These are phyloP conservation scores for Sepiola atlantica DNA, from an alignment of 2,888 invertebrate species.

Conservation along the genomic window DNA sequence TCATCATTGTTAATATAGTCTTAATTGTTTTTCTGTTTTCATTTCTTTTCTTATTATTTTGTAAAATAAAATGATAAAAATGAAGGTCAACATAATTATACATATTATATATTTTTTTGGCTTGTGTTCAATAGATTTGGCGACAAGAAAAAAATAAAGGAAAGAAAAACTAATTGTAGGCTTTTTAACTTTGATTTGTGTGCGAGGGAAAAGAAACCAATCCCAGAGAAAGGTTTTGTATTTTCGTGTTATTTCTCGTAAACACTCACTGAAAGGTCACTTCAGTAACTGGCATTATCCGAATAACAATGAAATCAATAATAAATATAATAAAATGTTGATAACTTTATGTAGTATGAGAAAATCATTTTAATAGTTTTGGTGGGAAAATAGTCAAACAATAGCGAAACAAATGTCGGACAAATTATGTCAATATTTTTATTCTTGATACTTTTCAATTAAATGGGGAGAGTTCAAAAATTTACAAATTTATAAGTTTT, in stretches of 20 bases:
- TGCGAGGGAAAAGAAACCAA: background rate
- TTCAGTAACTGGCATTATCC: background rate
- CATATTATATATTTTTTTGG: background rate
- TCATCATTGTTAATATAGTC: conserved; percentile 21
- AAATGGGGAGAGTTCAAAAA: too few species aligned
- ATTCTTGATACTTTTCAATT: background rate
- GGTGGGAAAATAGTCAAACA: background rate
- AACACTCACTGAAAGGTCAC: background rate
- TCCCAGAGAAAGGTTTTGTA: background rate
- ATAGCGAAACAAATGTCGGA: background rate
- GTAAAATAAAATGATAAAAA: background rate
- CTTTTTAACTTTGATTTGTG: conserved; percentile 18
- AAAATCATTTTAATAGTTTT: background rate
- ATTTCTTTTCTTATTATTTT: background rate
- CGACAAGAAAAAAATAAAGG: background rate
- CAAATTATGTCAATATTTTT: background rate
- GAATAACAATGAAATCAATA: background rate
- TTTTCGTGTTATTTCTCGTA: conserved; percentile 5
- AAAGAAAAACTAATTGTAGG: conserved; percentile 1
- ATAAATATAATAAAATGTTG: background rate
- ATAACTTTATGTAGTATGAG: background rate
- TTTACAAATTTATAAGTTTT: too few species aligned
- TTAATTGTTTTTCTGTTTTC: background rate
- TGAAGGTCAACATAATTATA: background rate
- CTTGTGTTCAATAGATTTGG: background rate